Percentiles rank a stretch among this genome's conserved stretches.
Conservation (phyloP, 1,140 invertebrate genomes). For the Brachionus calyciflorus region DNA sequence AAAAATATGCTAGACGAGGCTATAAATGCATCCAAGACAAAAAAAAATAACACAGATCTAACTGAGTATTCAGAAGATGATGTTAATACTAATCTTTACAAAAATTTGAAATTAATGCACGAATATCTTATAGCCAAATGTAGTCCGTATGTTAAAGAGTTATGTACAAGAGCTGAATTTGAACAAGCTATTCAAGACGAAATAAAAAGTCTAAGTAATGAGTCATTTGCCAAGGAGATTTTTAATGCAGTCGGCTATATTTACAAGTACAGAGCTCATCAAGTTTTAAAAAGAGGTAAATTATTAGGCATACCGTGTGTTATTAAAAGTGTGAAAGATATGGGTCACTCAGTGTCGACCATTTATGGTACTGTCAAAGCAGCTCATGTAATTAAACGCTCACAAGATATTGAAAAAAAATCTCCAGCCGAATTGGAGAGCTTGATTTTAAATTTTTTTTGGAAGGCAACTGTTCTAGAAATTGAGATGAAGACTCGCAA, state of each 20-base stretch:
- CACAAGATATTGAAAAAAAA: slow-evolving; percentile 1
- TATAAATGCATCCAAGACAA: not conserved
- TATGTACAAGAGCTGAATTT: not conserved
- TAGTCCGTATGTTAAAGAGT: slow-evolving; percentile 2
- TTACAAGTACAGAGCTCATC: slow-evolving; percentile 2
- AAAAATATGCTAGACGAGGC: slow-evolving; percentile 1
- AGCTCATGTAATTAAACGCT: not conserved
- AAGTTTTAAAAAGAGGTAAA: slow-evolving; percentile 1
- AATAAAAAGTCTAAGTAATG: slow-evolving; percentile 2
- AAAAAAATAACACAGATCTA: not conserved
- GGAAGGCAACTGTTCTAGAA: not conserved
- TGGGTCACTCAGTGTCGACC: slow-evolving; percentile 2
- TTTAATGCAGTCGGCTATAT: slow-evolving; percentile 16
- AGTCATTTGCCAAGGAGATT: slow-evolving; percentile 30
- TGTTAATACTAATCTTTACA: not conserved
- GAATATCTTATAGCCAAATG: slow-evolving; percentile 17
- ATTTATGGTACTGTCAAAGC: slow-evolving; percentile 10
- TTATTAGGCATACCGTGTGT: not conserved
- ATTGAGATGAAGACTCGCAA: slow-evolving; percentile 28
- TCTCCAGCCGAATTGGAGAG: not conserved
- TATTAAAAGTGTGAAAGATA: not conserved
- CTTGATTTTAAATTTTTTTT: slow-evolving; percentile 19
- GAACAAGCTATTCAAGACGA: slow-evolving; percentile 4
- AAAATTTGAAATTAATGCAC: slow-evolving; percentile 24
- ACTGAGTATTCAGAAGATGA: slow-evolving; percentile 8